These are phyloP conservation scores for Glaucomys volans DNA, from an alignment of 2,113 vertebrate genomes.

Conservation along the genomic window DNA sequence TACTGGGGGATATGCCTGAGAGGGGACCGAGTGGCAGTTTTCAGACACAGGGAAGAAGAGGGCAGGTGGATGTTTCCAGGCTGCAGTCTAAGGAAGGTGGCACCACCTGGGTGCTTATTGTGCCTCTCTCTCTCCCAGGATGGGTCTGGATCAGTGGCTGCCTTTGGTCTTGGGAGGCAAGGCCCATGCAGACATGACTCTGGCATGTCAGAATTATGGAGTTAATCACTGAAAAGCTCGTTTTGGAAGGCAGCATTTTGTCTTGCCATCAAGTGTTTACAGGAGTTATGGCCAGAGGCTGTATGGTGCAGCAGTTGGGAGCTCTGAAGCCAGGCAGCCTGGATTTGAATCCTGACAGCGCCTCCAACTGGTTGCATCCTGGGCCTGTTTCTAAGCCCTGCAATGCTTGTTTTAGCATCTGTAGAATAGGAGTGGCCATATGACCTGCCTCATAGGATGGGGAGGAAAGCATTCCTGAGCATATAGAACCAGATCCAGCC, in stretches of 20 bases:
- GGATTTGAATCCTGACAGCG: neutral
- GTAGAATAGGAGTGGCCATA: neutral
- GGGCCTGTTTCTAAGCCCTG: accelerated
- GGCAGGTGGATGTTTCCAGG: neutral
- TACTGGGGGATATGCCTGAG: neutral
- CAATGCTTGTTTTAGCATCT: neutral
- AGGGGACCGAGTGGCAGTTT: neutral
- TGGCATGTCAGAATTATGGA: neutral
- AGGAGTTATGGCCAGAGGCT: neutral
- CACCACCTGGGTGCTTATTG: neutral
- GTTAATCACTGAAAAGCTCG: neutral
- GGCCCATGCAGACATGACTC: neutral
- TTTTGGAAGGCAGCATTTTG: neutral
- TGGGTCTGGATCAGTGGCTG: neutral
- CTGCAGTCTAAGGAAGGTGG: neutral
- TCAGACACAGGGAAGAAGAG: neutral
- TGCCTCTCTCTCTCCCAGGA: neutral
- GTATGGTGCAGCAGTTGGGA: neutral
- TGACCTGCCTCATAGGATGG: neutral
- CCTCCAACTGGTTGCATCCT: accelerated
- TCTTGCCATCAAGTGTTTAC: neutral
- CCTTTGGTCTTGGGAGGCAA: neutral
- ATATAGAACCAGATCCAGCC: neutral
- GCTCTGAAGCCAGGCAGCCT: neutral
- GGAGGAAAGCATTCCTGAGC: neutral